Percentiles rank a stretch among this genome's conserved stretches.
phyloP scores from a whole-genome alignment of 2,888 invertebrate species.

The Myopa testacea region DNA sequence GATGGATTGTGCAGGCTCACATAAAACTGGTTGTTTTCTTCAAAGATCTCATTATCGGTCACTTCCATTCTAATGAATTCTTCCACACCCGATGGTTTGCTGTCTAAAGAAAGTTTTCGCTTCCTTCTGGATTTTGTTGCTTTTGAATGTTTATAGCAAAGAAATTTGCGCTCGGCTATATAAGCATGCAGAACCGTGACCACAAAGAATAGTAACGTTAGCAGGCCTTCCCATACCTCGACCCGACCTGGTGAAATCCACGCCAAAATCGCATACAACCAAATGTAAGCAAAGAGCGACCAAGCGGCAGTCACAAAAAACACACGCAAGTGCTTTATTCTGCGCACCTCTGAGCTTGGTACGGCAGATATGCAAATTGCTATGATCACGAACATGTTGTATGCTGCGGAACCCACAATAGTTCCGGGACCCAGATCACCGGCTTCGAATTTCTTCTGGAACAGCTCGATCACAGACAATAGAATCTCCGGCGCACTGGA shows the following conservation, averaged over 20 bases:
- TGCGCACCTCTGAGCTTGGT: constrained; percentile 90
- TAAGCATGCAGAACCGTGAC: constrained; percentile 96
- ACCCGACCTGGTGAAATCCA: constrained; percentile 87
- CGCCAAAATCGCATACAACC: constrained; percentile 95
- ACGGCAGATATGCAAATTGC: constrained; percentile 93
- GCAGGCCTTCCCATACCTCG: constrained; percentile 95
- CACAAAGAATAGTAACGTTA: constrained; percentile 97
- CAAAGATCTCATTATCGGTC: constrained; percentile 99
- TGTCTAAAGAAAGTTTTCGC: not conserved
- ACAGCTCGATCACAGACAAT: constrained; percentile 97
- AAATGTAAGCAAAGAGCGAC: constrained; percentile 98
- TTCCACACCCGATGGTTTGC: constrained; percentile 81
- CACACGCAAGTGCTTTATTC: constrained; percentile 95
- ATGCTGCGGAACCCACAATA: constrained; percentile 98
- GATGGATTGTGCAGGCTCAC: constrained; percentile 81
- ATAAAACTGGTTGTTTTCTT: constrained; percentile 99
- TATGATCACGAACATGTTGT: constrained; percentile 98
- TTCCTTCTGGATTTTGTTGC: constrained; percentile 75
- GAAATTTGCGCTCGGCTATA: constrained; percentile 89
- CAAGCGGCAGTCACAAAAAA: constrained; percentile 98
- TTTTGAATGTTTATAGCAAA: constrained; percentile 86
- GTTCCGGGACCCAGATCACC: constrained; percentile 98
- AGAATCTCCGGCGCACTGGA: constrained; percentile 99
- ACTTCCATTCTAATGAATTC: constrained; percentile 90
- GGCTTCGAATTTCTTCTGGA: constrained; percentile 93